A percentile compares a stretch with the other conserved stretches of the same genome.
These are phyloP conservation scores for Motacilla tschutschensis DNA, from an alignment of 2,113 vertebrate species.

Conservation along the genomic window DNA sequence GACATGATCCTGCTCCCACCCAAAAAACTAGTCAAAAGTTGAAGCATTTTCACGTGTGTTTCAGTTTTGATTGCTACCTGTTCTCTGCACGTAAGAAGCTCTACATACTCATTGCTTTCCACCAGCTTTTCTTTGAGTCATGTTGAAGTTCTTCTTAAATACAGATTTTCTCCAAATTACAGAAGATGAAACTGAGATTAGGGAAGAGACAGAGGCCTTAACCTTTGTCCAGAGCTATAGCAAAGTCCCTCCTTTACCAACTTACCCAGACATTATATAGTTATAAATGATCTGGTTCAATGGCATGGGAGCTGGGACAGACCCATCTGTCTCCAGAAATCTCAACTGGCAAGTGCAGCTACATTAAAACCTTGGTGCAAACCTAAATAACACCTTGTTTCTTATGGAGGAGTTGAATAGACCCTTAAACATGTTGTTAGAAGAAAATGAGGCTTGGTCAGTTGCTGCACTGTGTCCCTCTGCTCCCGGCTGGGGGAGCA, in stretches of 20 bases:
- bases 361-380: not conserved
- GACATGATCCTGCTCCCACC: not conserved
- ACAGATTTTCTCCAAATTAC: not conserved
- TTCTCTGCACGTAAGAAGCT: fast-evolving
- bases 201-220: not conserved
- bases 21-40: not conserved
- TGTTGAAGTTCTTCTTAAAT: not conserved
- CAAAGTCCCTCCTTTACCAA: not conserved
- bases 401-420: fast-evolving
- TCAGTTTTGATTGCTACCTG: not conserved
- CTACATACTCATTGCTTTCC: not conserved
- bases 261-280: not conserved
- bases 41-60: not conserved
- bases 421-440: not conserved
- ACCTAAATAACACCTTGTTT: not conserved
- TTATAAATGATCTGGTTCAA: not conserved
- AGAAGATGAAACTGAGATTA: not conserved
- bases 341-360: not conserved
- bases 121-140: not conserved
- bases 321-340: not conserved
- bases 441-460: not conserved
- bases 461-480: no score
- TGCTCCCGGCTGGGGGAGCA: no score
- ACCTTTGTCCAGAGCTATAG: not conserved
- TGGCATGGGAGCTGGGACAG: not conserved